Evolutionary conservation across 2,888 invertebrate genomes (phyloP).

Genomic region (Heliconius cydno): DNA sequence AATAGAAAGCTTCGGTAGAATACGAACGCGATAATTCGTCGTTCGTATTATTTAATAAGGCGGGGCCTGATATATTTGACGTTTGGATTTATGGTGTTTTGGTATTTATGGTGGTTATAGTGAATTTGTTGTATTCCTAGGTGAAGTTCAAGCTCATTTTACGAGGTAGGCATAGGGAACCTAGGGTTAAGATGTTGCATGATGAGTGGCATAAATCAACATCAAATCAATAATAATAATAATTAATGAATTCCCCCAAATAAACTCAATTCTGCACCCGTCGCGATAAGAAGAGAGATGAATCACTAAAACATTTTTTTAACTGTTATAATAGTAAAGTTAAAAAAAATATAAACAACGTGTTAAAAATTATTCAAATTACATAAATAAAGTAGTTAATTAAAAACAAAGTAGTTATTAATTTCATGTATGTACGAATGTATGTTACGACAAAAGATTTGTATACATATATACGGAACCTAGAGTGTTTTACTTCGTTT

Average conservation of each 20-base stretch:
- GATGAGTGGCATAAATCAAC: too few relatives aligned
- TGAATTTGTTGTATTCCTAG: background rate
- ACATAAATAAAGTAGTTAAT: background rate
- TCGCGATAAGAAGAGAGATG: too few relatives aligned
- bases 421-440: background rate
- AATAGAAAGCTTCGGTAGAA: conserved; percentile 64
- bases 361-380: background rate
- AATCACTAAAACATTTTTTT: too few relatives aligned
- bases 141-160: background rate
- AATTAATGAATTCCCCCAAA: too few relatives aligned
- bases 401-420: background rate
- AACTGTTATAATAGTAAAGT: too few relatives aligned
- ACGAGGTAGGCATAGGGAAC: background rate
- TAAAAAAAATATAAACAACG: too few relatives aligned
- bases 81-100: conserved; percentile 12
- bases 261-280: too few relatives aligned
- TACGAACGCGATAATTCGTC: conserved; percentile 36
- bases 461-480: background rate
- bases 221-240: too few relatives aligned
- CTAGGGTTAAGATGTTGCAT: background rate
- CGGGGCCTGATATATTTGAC: conserved; percentile 21
- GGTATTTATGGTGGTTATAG: conserved; percentile 6
- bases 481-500: background rate
- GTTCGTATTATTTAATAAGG: conserved; percentile 29
- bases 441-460: background rate